A percentile compares a stretch with the other conserved stretches of the same genome.
Conservation (phyloP, 2,888 invertebrate species). For the Pandemis corylana region DNA sequence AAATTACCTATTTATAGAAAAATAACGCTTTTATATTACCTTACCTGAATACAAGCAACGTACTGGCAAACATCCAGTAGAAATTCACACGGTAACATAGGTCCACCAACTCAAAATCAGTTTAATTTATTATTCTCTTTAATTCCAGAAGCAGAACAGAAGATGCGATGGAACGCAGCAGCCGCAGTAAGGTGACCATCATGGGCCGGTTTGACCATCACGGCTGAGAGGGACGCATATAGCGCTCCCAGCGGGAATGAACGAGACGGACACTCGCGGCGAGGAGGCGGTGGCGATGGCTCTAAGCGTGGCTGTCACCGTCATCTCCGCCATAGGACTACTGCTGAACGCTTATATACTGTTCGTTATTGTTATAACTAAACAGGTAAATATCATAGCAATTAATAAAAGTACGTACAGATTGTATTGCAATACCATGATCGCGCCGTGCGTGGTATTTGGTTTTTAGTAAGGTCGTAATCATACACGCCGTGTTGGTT, state of each 20-base stretch:
- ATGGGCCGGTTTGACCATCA: slow-evolving; percentile 49
- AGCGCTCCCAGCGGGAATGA: slow-evolving; percentile 71
- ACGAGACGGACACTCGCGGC: slow-evolving; percentile 75
- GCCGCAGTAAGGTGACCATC: slow-evolving; percentile 76
- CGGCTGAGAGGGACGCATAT: slow-evolving; percentile 60
- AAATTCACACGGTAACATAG: too few relatives aligned
- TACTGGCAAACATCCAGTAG: too few relatives aligned
- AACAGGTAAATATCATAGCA: slow-evolving; percentile 82
- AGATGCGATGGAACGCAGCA: slow-evolving; percentile 78
- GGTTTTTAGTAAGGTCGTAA: too few relatives aligned
- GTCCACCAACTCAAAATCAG: too few relatives aligned
- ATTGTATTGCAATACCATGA: too few relatives aligned
- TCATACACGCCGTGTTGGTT: too few relatives aligned
- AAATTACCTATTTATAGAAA: too few relatives aligned
- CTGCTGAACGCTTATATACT: slow-evolving; percentile 90
- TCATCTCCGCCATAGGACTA: slow-evolving; percentile 89
- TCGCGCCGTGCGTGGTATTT: too few relatives aligned
- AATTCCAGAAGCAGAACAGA: slow-evolving; percentile 56
- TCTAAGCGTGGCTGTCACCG: slow-evolving; percentile 88
- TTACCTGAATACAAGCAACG: too few relatives aligned
- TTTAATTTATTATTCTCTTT: neutral
- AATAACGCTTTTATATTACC: too few relatives aligned
- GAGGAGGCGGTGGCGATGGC: slow-evolving; percentile 86
- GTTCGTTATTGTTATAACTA: slow-evolving; percentile 88
- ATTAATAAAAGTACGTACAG: neutral